phyloP scores from a whole-genome alignment of 2,888 invertebrate genomes.

The Thera britannica region DNA sequence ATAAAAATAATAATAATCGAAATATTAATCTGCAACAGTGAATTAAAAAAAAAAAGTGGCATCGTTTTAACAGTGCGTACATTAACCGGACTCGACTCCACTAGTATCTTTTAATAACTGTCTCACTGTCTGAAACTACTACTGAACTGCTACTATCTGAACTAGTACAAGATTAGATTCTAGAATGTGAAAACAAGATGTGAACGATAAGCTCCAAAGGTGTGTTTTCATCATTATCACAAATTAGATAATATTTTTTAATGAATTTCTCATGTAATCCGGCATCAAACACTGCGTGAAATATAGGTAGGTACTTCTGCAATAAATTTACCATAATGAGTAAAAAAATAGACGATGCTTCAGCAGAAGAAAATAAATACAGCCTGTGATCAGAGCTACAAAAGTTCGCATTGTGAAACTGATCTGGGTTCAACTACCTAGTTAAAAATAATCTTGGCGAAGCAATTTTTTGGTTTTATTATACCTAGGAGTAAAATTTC shows the following conservation, averaged over 20 bases:
- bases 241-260: neutral
- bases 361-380: too few relatives aligned
- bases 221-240: neutral
- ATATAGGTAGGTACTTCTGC: neutral
- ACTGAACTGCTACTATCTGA: too few relatives aligned
- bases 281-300: neutral
- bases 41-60: too few relatives aligned
- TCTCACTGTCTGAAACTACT: too few relatives aligned
- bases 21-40: too few relatives aligned
- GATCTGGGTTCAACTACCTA: neutral
- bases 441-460: neutral
- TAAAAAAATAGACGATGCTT: too few relatives aligned
- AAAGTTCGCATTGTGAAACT: neutral
- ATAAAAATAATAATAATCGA: too few relatives aligned
- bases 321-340: too few relatives aligned
- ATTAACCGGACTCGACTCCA: too few relatives aligned
- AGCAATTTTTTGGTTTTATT: slow-evolving; percentile 14
- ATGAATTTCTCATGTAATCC: slow-evolving; percentile 1
- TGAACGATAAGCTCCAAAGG: neutral
- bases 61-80: too few relatives aligned
- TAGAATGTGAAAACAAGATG: neutral
- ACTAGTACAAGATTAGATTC: neutral
- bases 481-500: slow-evolving; percentile 14
- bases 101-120: too few relatives aligned
- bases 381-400: neutral